Conservation (phyloP, 1,140 invertebrate genomes). For the Ganaspis sp. region DNA sequence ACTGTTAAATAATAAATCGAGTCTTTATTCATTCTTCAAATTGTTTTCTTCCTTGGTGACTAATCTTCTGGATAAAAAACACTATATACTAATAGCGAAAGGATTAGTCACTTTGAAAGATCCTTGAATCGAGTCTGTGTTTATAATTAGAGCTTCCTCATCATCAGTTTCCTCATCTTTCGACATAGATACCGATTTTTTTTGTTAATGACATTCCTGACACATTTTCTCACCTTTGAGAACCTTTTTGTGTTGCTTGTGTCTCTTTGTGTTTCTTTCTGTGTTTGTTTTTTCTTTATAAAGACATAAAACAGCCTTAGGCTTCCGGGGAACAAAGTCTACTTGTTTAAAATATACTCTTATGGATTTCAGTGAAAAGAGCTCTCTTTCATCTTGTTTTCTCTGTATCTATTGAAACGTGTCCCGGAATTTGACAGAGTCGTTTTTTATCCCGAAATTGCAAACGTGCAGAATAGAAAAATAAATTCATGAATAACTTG, state of each 20-base stretch:
- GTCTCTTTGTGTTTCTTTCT: background rate
- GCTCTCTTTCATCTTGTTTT: too few relatives aligned
- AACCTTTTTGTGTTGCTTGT: background rate
- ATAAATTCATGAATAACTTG: constrained; percentile 11
- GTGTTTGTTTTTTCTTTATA: background rate
- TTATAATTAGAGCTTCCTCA: background rate
- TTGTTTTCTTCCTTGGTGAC: background rate
- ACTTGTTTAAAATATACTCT: too few relatives aligned
- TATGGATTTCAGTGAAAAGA: too few relatives aligned
- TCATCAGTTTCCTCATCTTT: background rate
- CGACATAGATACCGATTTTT: background rate
- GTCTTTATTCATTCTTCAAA: background rate
- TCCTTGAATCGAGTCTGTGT: background rate
- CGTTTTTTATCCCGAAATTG: too few relatives aligned
- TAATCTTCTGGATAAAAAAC: background rate
- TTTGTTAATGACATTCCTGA: background rate
- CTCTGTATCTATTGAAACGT: too few relatives aligned
- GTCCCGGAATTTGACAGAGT: too few relatives aligned
- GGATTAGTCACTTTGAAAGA: background rate
- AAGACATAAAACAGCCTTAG: background rate
- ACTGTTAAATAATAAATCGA: constrained; percentile 24
- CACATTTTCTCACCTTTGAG: background rate
- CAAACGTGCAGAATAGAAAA: background rate
- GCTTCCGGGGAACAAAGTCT: background rate
- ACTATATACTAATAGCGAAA: background rate